Evolutionary conservation across 1,140 invertebrate genomes (phyloP), one percentile per base, ranked within the genome.

Genomic region (Latrodectus geometricus): DNA sequence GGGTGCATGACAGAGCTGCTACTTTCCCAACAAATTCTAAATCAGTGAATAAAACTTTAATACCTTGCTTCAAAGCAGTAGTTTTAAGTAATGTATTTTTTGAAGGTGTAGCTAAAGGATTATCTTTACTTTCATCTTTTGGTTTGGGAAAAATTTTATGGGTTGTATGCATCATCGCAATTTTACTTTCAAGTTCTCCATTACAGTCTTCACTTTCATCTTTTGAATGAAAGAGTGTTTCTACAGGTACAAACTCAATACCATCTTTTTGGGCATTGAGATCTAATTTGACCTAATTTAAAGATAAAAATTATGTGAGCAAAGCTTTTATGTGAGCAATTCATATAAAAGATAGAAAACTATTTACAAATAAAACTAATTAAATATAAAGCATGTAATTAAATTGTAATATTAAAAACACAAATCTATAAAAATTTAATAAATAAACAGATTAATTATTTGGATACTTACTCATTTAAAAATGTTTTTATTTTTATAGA

Each of bases 21-120:
- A 89, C 88, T 65, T 88, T 87, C 52, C 91, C 90, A 17, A 84
- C 87, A 0, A 91, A 88, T 75, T 91, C 88, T 9, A 91, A 81
- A 82, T 90, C 89, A 54, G 87, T 87, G 48, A 91, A 89, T 23
- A 82, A 82, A 35, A 91, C 82, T 79, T 91, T 90, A 9, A 90
- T 91, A 12, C 90, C 91, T 66, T 88, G 66, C 9, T 76, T 77
- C 9, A 52, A 11, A 9, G 66, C 50, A 11, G n/a, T 72, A 48
- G 23, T 35, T 49, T 61, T 61, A 14, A 17, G n/a, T 65, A 9
- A 4, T 49, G 17, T 68, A 20, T 12, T 15, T 56, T 54, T 68
- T 17, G 48, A 61, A 9, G 49, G n/a, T 23, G 3, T n/a, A 23
- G 14, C 4, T n/a, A 23, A 4, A 21, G 48, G 35, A 54, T 14